Evolutionary conservation across 2,797 vertebrate species (phyloP).

Genomic region (Lindbergichthys nudifrons): DNA sequence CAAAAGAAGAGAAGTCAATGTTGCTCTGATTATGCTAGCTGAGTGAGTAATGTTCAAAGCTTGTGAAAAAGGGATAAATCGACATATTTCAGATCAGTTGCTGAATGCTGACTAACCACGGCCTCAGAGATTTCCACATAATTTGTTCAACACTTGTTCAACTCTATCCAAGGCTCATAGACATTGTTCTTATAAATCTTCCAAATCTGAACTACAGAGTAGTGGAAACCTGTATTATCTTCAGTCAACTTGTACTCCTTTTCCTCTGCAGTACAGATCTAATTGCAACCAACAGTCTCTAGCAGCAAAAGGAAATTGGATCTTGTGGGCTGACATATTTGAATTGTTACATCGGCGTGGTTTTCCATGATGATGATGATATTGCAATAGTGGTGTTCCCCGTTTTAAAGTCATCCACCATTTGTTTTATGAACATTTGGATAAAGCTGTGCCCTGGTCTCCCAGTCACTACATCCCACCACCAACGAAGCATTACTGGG

Average conservation of each 20-base stretch:
- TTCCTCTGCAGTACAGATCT: neutral
- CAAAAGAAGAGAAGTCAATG: neutral
- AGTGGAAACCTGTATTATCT: neutral
- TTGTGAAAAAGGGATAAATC: constrained; percentile 18
- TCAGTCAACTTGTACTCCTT: neutral
- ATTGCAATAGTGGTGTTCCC: neutral
- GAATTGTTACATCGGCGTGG: neutral
- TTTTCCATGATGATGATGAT: constrained; percentile 6
- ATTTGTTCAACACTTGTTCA: neutral
- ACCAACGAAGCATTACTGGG: neutral
- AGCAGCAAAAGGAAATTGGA: constrained; percentile 3
- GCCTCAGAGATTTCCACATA: neutral
- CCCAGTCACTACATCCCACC: neutral
- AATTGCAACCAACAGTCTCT: constrained; percentile 1
- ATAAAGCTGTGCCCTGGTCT: neutral
- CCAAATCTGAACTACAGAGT: neutral
- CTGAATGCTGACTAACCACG: constrained; percentile 3
- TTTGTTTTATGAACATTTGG: neutral
- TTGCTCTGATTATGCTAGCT: constrained; percentile 12
- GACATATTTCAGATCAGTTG: constrained; percentile 6
- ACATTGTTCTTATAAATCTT: neutral
- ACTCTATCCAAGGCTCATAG: neutral
- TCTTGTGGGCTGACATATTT: constrained; percentile 2
- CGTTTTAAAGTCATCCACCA: neutral
- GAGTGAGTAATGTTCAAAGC: constrained; percentile 18